Evolutionary conservation across 37 sponge, comb jelly and placozoan species (phyloP).

Genomic region (Theonella swinhoei): DNA sequence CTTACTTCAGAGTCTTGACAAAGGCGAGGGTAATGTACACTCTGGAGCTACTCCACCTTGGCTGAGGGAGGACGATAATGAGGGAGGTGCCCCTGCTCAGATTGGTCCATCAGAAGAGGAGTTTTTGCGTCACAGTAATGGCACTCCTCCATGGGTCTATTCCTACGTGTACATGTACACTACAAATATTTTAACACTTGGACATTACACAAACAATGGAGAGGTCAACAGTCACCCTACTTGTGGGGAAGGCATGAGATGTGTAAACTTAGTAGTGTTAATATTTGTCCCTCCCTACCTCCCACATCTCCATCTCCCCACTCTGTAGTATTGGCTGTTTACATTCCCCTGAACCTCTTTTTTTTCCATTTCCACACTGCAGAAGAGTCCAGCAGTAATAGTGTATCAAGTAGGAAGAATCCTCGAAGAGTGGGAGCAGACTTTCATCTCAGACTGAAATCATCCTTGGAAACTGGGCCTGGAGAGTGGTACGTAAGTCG

Average conservation of each 20-base stretch:
- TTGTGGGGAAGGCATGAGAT: not conserved
- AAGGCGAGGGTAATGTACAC: conserved; percentile 59
- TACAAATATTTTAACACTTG: no score
- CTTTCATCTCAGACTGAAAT: conserved; percentile 51
- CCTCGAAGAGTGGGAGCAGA: conserved; percentile 85
- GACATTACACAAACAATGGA: not conserved
- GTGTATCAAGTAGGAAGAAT: conserved; percentile 61
- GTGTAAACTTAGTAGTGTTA: not conserved
- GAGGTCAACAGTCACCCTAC: not conserved
- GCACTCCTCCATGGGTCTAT: no score
- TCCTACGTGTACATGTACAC: no score
- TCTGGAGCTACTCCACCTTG: conserved; percentile 83
- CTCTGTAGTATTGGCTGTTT: no score
- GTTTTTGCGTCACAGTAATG: conserved; percentile 65
- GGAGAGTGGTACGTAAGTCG: not conserved
- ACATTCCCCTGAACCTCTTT: no score
- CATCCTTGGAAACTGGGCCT: not conserved
- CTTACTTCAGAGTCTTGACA: not conserved
- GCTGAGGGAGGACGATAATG: conserved; percentile 52
- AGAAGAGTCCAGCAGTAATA: no score
- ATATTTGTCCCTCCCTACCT: no score
- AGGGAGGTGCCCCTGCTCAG: not conserved
- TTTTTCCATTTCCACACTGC: no score
- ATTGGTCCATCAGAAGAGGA: conserved; percentile 74
- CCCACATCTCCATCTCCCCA: not conserved